Conservation (phyloP, 2,888 invertebrate genomes). For the Hesperia comma region DNA sequence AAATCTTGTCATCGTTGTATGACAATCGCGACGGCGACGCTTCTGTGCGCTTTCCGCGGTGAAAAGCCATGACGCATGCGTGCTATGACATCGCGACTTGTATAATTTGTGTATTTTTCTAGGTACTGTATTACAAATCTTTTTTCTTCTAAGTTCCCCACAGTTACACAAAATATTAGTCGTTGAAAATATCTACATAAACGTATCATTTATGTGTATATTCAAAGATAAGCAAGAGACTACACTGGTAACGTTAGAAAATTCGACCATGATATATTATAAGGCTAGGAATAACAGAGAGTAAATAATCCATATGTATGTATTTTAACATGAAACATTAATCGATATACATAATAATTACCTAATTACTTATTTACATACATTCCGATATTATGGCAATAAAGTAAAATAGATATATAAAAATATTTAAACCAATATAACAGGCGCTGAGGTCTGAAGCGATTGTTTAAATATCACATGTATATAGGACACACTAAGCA, state of each 20-base stretch:
- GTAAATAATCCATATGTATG: no score
- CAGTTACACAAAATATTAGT: no score
- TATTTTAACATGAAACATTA: no score
- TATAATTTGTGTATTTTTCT: not conserved
- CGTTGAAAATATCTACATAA: no score
- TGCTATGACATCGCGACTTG: conserved; percentile 53
- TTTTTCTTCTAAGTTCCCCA: no score
- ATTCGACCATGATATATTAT: not conserved
- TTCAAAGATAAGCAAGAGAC: no score
- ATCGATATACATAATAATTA: no score
- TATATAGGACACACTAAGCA: not conserved
- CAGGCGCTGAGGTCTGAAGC: not conserved
- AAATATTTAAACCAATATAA: not conserved
- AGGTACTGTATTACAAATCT: not conserved
- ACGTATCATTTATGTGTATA: no score
- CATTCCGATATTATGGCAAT: not conserved
- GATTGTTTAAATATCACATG: not conserved
- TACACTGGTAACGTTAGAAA: not conserved
- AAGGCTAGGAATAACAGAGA: not conserved
- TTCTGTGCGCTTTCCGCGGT: conserved; percentile 65
- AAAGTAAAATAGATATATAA: not conserved
- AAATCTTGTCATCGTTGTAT: not conserved
- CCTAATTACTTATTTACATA: no score
- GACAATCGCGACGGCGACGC: conserved; percentile 56
- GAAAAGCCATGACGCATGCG: conserved; percentile 69